Evolutionary conservation across 1,140 invertebrate genomes (phyloP).

Genomic region (Drosophila guanche): DNA sequence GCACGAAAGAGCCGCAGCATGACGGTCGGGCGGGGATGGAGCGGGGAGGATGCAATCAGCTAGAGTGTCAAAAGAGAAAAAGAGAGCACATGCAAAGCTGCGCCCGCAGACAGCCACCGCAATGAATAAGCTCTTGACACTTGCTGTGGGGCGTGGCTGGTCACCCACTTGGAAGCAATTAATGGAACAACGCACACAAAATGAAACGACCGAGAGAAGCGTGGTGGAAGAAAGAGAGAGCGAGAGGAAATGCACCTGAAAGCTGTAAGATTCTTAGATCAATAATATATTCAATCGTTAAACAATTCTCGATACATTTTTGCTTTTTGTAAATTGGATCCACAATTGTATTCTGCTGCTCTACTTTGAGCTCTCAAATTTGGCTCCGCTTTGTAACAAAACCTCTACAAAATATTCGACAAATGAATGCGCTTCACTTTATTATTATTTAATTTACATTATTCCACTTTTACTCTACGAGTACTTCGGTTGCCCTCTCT

Average conservation of each 20-base stretch:
- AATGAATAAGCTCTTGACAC: constrained; percentile 42
- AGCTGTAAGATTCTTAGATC: no score
- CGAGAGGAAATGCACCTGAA: background rate
- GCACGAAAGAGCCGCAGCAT: constrained; percentile 4
- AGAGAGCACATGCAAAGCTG: constrained; percentile 7
- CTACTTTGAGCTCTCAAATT: no score
- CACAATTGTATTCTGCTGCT: no score
- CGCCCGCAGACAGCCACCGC: constrained; percentile 19
- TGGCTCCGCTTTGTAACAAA: no score
- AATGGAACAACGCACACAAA: constrained; percentile 23
- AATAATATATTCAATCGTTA: no score
- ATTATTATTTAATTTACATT: constrained; percentile 13
- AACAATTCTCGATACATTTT: no score
- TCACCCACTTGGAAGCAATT: constrained; percentile 52
- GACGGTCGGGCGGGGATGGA: background rate
- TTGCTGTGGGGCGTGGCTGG: constrained; percentile 20
- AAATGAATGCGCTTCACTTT: constrained; percentile 14
- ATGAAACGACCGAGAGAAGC: background rate
- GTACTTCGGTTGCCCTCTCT: no score
- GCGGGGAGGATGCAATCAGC: constrained; percentile 55
- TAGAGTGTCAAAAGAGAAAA: constrained; percentile 51
- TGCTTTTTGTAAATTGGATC: no score
- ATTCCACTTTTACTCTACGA: background rate
- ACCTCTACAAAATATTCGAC: no score
- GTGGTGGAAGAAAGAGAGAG: background rate